Base-by-base conservation (phyloP, 2,888 invertebrate species). In the Cataglyphis livida region DNA sequence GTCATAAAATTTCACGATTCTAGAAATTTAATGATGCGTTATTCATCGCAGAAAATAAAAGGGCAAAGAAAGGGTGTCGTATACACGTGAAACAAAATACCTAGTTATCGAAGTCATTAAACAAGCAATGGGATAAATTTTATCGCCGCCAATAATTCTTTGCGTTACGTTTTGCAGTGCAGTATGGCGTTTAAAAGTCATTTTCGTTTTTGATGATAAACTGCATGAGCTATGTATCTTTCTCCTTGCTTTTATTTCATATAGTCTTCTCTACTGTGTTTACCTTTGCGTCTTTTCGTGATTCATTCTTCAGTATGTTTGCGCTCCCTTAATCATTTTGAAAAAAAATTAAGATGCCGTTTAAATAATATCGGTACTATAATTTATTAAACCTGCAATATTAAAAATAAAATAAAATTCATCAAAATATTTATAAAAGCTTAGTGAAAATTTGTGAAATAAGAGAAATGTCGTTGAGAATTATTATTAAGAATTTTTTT, bases 51-150 rank as follows among this genome's bases (percentile, higher is more conserved):
- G 48, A 44, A 71, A 44, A 21, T n/a, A 28, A 57, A 71, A 78
- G 48, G 15, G 57, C 51, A 12, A 25, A 54, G 25, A 68, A 48
- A 62, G 28, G 48, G 4, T 18, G 57, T 84, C 78, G 81, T 84
- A 83, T 48, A 48, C 48, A 18, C 65, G 83, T 74, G 79, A 71
- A 86, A 65, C 81, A 62, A 68, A 59, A 68, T 84, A 66, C 65
- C 74, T 84, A 32, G 5, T 87, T 88, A 88, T 85, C 86, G 83
- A 85, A 88, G 82, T 88, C 85, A 85, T 88, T 85, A 88, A 88
- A 81, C 83, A 84, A 73, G 78, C 62, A 32, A 64, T 15, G 68
- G 81, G 78, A 51, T 79, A 87, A 87, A 81, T 87, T 88, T 88
- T 87, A 88, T 87, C 85, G 84, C 82, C 66, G 48, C 64, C 83